Percentiles rank a stretch among this genome's conserved stretches.
Evolutionary conservation across 2,888 invertebrate species (phyloP).

Genomic region (Drosophila longiperda): DNA sequence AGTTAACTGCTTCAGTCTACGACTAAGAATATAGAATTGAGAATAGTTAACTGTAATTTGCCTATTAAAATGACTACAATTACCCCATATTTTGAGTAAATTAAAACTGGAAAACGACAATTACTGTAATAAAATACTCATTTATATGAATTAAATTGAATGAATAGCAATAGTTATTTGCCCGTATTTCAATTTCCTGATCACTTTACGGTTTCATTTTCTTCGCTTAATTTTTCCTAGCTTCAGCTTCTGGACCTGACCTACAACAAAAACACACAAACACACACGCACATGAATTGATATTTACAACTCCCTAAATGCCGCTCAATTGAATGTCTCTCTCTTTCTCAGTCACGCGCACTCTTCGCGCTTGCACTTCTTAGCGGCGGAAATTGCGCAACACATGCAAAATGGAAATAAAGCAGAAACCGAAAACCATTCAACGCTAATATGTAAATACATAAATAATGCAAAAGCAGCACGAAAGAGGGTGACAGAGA

Average conservation of each 20-base stretch:
- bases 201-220: constrained; percentile 16
- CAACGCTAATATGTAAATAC: constrained; percentile 41
- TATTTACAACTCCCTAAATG: constrained; percentile 47
- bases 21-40: constrained; percentile 4
- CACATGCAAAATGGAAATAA: constrained; percentile 72
- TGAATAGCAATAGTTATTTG: not conserved
- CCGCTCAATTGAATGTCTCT: constrained; percentile 5
- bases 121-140: not conserved
- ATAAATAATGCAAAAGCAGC: constrained; percentile 77
- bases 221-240: constrained; percentile 24
- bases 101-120: not conserved
- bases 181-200: not conserved
- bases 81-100: not conserved
- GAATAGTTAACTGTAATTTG: constrained; percentile 18
- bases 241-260: constrained; percentile 47
- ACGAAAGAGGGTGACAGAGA: constrained; percentile 9
- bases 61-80: constrained; percentile 1
- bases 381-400: constrained; percentile 74
- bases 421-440: constrained; percentile 43
- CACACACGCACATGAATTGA: constrained; percentile 21
- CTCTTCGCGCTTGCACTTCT: constrained; percentile 28
- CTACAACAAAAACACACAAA: constrained; percentile 48
- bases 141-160: not conserved
- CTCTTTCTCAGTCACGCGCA: not conserved
- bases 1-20: not conserved